A percentile compares a stretch with the other conserved stretches of the same genome.
phyloP scores from a whole-genome alignment of 2,113 vertebrate genomes.

The Galbula dea region DNA sequence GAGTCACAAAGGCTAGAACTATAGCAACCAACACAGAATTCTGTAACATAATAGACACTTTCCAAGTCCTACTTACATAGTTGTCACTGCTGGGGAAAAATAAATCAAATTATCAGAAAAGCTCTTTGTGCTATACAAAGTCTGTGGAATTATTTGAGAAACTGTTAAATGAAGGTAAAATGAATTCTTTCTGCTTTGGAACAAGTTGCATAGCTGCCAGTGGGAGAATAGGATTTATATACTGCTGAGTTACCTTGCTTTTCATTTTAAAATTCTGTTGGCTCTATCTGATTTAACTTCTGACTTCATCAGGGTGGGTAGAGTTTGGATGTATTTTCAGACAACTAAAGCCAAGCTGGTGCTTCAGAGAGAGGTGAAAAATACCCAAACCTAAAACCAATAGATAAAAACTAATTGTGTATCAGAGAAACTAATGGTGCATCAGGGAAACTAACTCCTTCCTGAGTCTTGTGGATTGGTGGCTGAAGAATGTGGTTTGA shows the following conservation, averaged over 20 bases:
- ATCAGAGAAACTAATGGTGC: not conserved
- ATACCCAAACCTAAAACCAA: not conserved
- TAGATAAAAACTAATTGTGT: not conserved
- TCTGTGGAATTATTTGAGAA: not conserved
- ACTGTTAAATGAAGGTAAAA: not conserved
- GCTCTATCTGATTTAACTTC: not conserved
- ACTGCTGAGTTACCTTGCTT: not conserved
- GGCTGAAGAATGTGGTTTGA: not conserved
- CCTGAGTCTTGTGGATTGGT: not conserved
- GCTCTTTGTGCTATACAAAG: not conserved
- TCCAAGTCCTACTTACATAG: not conserved
- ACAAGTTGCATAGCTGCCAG: not conserved
- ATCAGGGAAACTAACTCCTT: not conserved
- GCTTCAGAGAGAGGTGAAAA: not conserved
- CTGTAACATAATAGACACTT: not conserved
- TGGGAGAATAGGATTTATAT: not conserved
- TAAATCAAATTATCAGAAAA: conserved; percentile 4
- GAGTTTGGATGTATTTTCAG: not conserved
- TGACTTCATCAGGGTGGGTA: not conserved
- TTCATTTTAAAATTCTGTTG: not conserved
- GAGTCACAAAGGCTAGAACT: not conserved
- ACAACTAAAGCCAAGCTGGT: not conserved
- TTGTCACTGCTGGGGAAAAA: not conserved
- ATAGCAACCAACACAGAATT: conserved; percentile 32
- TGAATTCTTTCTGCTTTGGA: not conserved